Percentiles rank a stretch among this genome's conserved stretches.
Evolutionary conservation across 2,113 vertebrate genomes (phyloP).

Genomic region (Alligator sinensis): DNA sequence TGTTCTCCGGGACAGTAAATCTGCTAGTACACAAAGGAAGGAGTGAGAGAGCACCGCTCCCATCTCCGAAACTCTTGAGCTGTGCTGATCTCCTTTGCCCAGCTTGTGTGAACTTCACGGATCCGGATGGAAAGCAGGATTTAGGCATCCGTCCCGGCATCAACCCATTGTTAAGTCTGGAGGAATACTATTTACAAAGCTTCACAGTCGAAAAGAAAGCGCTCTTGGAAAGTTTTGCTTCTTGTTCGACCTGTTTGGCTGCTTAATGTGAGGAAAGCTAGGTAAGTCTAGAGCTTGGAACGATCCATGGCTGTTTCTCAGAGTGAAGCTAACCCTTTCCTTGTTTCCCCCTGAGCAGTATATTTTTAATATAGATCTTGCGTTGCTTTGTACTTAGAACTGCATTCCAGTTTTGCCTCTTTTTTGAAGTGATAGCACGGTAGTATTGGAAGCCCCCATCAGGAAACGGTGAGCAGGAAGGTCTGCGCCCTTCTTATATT

Average conservation of each 20-base stretch:
- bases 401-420: background rate
- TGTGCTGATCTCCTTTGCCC: background rate
- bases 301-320: background rate
- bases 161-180: background rate
- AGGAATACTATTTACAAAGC: background rate
- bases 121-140: background rate
- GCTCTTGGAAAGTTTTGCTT: conserved; percentile 4
- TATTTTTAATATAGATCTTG: background rate
- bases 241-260: conserved; percentile 34
- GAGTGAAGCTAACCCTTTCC: background rate
- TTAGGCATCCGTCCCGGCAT: background rate
- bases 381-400: background rate
- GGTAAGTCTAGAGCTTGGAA: conserved; percentile 58
- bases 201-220: background rate
- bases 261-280: background rate
- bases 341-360: background rate
- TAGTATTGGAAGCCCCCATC: background rate
- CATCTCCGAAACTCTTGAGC: background rate
- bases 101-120: background rate
- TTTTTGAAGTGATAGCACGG: background rate
- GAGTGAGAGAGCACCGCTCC: background rate
- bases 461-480: background rate
- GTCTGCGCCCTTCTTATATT: background rate
- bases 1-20: conserved; percentile 38
- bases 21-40: conserved; percentile 10